Percentiles rank a stretch among this genome's conserved stretches.
Evolutionary conservation across 2,888 invertebrate genomes (phyloP).

Genomic region (Epicampocera succincta): DNA sequence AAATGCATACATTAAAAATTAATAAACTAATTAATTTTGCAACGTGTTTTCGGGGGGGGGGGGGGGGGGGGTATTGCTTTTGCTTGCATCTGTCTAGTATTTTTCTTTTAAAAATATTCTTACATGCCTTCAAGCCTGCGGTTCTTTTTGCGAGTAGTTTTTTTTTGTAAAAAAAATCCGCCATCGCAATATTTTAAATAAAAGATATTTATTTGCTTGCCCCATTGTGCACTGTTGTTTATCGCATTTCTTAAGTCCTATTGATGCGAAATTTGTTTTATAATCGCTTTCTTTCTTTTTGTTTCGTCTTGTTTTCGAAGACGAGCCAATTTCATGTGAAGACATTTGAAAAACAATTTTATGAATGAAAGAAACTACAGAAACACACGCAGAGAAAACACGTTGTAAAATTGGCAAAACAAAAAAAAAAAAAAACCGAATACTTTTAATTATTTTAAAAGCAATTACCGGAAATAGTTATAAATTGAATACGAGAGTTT

Average conservation of each 20-base stretch:
- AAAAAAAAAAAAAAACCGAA: no score
- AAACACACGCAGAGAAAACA: neutral
- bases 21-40: no score
- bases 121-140: no score
- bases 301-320: neutral
- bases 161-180: neutral
- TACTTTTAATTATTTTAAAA: conserved; percentile 23
- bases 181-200: neutral
- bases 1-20: no score
- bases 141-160: no score
- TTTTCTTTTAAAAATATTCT: no score
- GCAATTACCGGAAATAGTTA: conserved; percentile 42
- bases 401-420: conserved; percentile 53
- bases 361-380: conserved; percentile 44
- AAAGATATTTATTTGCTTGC: neutral
- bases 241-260: conserved; percentile 1
- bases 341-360: conserved; percentile 11
- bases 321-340: conserved; percentile 20
- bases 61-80: no score
- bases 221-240: neutral
- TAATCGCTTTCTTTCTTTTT: conserved; percentile 25
- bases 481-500: conserved; percentile 43
- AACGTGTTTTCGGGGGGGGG: no score
- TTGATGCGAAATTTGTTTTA: conserved; percentile 36
- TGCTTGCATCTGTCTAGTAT: no score